phyloP scores from a whole-genome alignment of 2,113 vertebrate genomes.

The Scopus umbretta region DNA sequence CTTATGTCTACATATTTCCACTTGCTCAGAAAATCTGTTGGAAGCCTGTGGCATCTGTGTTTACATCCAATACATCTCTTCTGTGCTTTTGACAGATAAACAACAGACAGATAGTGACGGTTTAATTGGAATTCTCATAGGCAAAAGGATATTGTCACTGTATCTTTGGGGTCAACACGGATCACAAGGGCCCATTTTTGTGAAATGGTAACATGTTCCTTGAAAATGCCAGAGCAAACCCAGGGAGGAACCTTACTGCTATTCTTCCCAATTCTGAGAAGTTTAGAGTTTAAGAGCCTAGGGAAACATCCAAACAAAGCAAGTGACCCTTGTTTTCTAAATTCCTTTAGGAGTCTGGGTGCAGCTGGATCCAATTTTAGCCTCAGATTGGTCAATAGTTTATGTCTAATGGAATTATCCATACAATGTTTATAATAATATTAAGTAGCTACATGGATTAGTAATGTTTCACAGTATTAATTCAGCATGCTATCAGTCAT shows the following conservation, averaged over 20 bases:
- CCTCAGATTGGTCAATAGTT: background rate
- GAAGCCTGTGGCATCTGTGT: background rate
- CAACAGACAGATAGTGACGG: background rate
- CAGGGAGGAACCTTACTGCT: background rate
- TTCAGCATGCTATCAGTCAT: background rate
- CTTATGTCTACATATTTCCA: background rate
- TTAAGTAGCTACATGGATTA: background rate
- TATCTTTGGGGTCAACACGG: background rate
- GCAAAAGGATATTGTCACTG: background rate
- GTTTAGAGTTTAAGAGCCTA: background rate
- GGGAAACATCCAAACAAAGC: background rate
- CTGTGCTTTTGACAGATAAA: background rate
- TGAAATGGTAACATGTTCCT: background rate
- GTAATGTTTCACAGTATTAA: background rate
- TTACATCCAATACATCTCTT: background rate
- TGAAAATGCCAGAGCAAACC: background rate
- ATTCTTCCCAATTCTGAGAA: background rate
- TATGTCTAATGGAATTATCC: background rate
- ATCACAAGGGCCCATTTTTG: background rate
- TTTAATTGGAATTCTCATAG: background rate
- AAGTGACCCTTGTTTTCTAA: background rate
- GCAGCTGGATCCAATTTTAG: background rate
- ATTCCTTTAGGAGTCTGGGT: background rate
- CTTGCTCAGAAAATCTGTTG: background rate
- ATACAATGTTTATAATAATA: background rate